Base-by-base conservation (phyloP, 2,797 vertebrate species). In the Psittacula echo region DNA sequence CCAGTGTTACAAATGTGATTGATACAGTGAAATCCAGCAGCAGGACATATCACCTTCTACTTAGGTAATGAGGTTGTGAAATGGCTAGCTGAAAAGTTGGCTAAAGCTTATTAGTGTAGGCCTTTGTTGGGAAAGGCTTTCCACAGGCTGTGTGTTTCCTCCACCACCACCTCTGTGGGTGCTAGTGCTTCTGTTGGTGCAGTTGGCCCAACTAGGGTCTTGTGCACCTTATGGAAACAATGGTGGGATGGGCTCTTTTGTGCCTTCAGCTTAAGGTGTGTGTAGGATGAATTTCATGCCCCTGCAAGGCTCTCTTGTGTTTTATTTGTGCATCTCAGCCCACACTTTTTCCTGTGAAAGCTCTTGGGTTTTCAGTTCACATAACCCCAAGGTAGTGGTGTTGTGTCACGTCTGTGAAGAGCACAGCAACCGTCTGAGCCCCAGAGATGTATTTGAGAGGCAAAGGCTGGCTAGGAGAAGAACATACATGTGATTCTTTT, bases 151-250 rank as follows among this genome's bases (percentile, higher is more conserved):
- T 0, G 1, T 34, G 29, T 56, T 70, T 51, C 48, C 32, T 80
- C 26, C 29, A 74, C 10, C 20, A 37, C 8, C 26, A 17, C 15
- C 11, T 7, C 34, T 73, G 32, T 53, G 61, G 21, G 7, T 75
- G 17, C 15, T 67, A 20, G 26, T 85, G 45, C 78, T 41, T 67
- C 19, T 1, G 1, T 34, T 37, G 0, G 0, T 54, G 70, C 44
- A 26, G 1, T 3, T 4, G 3, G 44, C 37, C 68, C 22, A 42
- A 15, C 61, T 45, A 60, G 32, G 29, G 39, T 8, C 45, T 60
- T 32, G 17, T 22, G 26, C 0, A 0, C 24, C 4, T 5, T 50
- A 13, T 9, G 14, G 84, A 68, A 70, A 41, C 30, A 73, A 14
- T 47, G 48, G 30, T 48, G 37, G 58, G 34, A 7, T 61, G 50